Percentiles rank a stretch among this genome's conserved stretches.
Conservation (phyloP, 2,113 vertebrate genomes). For the Anarhynchus alexandrinus region DNA sequence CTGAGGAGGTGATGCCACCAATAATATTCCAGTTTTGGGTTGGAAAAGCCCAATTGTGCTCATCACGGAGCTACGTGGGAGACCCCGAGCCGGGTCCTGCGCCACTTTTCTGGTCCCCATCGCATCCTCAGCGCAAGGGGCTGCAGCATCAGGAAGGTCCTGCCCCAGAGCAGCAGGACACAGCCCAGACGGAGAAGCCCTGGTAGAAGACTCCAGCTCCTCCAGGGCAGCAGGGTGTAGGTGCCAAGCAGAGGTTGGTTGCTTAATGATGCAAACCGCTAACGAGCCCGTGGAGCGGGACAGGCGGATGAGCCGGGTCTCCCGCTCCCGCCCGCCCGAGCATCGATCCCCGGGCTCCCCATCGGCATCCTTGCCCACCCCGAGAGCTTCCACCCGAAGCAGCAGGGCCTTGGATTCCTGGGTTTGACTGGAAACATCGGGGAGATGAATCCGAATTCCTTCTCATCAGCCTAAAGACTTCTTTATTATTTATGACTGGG, state of each 20-base stretch:
- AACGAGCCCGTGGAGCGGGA: neutral
- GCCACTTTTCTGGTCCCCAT: fast-evolving
- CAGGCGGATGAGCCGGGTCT: fast-evolving
- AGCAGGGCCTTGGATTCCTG: neutral
- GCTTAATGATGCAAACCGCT: neutral
- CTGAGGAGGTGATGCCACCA: neutral
- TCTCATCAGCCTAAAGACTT: neutral
- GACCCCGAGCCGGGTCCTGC: neutral
- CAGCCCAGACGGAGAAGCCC: neutral
- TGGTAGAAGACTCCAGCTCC: neutral
- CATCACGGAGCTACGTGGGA: fast-evolving
- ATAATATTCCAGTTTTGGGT: neutral
- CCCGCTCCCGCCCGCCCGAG: fast-evolving
- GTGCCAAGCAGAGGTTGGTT: neutral
- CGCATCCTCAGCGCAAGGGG: fast-evolving
- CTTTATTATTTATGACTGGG: neutral
- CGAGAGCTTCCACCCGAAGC: neutral
- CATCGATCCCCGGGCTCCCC: fast-evolving
- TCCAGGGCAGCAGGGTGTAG: neutral
- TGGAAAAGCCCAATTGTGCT: neutral
- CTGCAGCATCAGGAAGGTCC: neutral
- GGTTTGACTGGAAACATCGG: neutral
- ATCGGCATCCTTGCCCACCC: neutral
- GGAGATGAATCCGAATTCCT: neutral
- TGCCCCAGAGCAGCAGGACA: neutral